Evolutionary conservation across 2,113 vertebrate species (phyloP).

Genomic region (Oreamnos americanus): DNA sequence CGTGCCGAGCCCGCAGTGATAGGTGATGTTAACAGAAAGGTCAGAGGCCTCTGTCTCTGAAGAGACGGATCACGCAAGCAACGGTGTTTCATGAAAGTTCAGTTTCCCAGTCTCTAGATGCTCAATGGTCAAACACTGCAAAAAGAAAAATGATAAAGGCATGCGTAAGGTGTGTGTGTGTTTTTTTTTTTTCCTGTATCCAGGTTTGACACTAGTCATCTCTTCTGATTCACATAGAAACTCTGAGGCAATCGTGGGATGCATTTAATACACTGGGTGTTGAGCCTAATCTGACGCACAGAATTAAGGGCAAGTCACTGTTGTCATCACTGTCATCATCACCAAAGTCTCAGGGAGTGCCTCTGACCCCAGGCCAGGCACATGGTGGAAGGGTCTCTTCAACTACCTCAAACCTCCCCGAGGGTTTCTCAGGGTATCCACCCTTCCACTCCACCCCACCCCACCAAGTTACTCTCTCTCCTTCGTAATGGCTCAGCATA

Average conservation of each 20-base stretch:
- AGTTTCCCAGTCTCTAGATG: slow-evolving; percentile 52
- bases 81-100: slow-evolving; percentile 41
- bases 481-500: background rate
- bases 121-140: slow-evolving; percentile 61
- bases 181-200: slow-evolving; percentile 58
- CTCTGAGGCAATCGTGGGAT: slow-evolving; percentile 55
- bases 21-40: slow-evolving; percentile 51
- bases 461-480: background rate
- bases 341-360: background rate
- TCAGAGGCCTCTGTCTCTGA: slow-evolving; percentile 27
- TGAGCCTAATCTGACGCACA: slow-evolving; percentile 68
- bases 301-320: background rate
- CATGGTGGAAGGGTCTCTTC: background rate
- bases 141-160: slow-evolving; percentile 70
- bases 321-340: background rate
- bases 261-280: slow-evolving; percentile 50
- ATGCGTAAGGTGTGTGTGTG: background rate
- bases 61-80: background rate
- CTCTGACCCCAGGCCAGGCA: background rate
- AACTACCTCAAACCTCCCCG: background rate
- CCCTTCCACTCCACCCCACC: background rate
- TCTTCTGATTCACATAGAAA: slow-evolving; percentile 77
- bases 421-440: background rate
- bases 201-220: slow-evolving; percentile 77
- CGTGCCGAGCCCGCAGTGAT: background rate